phyloP scores from a whole-genome alignment of 2,888 invertebrate genomes.

The Tenthredo scrophulariae region DNA sequence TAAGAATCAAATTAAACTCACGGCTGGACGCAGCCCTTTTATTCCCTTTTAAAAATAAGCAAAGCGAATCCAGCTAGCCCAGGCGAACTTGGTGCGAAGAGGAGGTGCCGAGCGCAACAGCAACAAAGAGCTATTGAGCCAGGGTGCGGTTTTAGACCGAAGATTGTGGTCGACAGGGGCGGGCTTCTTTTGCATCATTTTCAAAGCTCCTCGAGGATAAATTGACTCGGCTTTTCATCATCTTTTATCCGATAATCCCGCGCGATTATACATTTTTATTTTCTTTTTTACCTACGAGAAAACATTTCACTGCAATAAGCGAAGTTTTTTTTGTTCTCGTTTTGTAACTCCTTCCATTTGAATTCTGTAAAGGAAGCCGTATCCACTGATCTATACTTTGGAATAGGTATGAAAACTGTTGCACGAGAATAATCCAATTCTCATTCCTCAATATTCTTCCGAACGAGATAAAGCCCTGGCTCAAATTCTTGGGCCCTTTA shows the following conservation, averaged over 20 bases:
- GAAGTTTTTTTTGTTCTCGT: background rate
- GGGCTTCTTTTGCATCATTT: conserved; percentile 19
- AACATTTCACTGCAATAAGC: background rate
- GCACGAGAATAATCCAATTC: conserved; percentile 8
- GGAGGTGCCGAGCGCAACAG: conserved; percentile 44
- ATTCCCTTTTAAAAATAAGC: conserved; percentile 51
- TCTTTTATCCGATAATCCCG: background rate
- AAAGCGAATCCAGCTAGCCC: conserved; percentile 59
- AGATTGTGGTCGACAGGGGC: conserved; percentile 36
- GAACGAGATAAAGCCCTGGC: conserved; percentile 1
- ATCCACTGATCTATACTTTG: background rate
- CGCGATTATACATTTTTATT: background rate
- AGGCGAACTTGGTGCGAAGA: conserved; percentile 61
- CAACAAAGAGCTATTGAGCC: conserved; percentile 51
- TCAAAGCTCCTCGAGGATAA: background rate
- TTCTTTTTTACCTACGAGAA: background rate
- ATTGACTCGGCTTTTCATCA: conserved; percentile 35
- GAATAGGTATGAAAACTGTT: background rate
- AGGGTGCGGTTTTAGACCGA: conserved; percentile 40
- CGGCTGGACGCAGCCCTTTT: conserved; percentile 66
- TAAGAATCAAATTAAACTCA: conserved; percentile 76
- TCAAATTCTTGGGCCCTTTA: conserved; percentile 39
- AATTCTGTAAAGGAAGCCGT: background rate
- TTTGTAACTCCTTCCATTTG: background rate
- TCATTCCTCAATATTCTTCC: background rate